Percentiles rank a stretch among this genome's conserved stretches.
phyloP scores from a whole-genome alignment of 2,113 vertebrate genomes.

The Bubalus kerabau region DNA sequence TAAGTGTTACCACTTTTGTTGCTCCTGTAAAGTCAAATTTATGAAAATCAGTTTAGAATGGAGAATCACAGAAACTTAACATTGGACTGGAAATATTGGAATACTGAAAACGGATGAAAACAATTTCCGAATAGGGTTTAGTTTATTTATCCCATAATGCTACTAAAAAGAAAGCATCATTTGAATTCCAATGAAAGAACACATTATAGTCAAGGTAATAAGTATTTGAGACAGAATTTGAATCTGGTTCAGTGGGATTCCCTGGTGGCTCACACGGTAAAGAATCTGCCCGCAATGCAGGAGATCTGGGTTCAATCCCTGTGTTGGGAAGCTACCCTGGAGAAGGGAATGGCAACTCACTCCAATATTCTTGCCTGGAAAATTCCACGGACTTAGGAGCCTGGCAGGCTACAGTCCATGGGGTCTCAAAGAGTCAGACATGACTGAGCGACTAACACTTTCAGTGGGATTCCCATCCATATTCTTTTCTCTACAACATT shows the following conservation, averaged over 20 bases:
- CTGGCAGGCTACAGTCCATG: neutral
- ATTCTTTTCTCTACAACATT: neutral
- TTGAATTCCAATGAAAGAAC: neutral
- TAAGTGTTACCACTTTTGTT: slow-evolving; percentile 9
- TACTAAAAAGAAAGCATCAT: neutral
- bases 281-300: neutral
- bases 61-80: slow-evolving; percentile 31
- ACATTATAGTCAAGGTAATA: neutral
- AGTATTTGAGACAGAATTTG: neutral
- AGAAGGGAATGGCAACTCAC: neutral
- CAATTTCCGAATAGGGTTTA: neutral
- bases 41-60: slow-evolving; percentile 8
- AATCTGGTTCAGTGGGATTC: neutral
- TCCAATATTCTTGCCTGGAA: neutral
- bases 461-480: neutral
- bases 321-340: neutral
- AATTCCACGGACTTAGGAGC: neutral
- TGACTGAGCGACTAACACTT: neutral
- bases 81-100: neutral
- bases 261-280: neutral
- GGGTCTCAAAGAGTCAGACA: neutral
- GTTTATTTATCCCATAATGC: neutral
- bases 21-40: neutral
- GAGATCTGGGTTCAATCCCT: neutral
- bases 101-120: neutral